phyloP scores from a whole-genome alignment of 2,888 invertebrate genomes.

The Noctua fimbriata region DNA sequence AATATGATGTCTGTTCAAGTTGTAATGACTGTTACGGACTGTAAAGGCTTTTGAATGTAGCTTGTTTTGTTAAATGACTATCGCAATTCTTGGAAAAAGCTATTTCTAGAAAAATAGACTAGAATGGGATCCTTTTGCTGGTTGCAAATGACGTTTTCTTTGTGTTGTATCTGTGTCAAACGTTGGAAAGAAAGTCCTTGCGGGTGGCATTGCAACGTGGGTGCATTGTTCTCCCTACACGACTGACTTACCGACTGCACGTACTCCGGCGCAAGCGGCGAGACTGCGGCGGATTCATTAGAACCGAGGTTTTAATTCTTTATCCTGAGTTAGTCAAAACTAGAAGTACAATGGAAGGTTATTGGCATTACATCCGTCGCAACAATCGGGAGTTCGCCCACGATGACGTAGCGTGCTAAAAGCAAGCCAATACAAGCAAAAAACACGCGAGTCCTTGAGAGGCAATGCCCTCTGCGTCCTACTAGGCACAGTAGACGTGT shows the following conservation, averaged over 20 bases:
- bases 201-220: conserved; percentile 80
- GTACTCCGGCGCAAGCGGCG: conserved; percentile 49
- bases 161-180: conserved; percentile 82
- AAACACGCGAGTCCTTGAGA: conserved; percentile 56
- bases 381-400: conserved; percentile 59
- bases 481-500: conserved; percentile 32
- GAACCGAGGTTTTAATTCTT: conserved; percentile 31
- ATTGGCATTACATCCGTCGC: conserved; percentile 62
- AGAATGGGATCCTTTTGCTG: conserved; percentile 59
- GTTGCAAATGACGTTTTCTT: conserved; percentile 83
- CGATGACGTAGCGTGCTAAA: conserved; percentile 61
- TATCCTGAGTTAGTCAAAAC: conserved; percentile 23
- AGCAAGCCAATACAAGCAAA: conserved; percentile 53
- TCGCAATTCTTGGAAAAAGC: conserved; percentile 45
- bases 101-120: conserved; percentile 67
- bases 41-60: conserved; percentile 42
- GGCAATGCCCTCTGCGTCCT: conserved; percentile 62
- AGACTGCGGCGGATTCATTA: conserved; percentile 50
- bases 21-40: conserved; percentile 47
- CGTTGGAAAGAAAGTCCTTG: conserved; percentile 83
- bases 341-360: conserved; percentile 61
- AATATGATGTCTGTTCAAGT: conserved; percentile 42
- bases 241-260: conserved; percentile 65
- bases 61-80: conserved; percentile 52
- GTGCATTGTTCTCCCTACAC: conserved; percentile 80